phyloP scores from a whole-genome alignment of 2,113 vertebrate genomes.

The Sorex fumeus region DNA sequence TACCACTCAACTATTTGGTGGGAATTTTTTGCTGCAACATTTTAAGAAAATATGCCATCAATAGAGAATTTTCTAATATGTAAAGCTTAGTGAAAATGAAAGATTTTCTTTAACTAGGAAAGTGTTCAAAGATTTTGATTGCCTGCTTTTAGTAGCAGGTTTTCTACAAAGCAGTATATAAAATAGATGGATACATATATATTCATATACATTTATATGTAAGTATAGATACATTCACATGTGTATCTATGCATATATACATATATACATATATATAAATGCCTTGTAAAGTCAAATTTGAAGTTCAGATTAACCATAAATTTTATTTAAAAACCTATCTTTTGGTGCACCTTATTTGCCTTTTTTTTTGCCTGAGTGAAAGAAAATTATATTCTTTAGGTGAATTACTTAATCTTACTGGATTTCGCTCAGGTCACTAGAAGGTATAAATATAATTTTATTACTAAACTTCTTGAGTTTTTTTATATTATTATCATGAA shows the following conservation, averaged over 20 bases:
- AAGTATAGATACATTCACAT: no score
- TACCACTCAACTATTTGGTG: background rate
- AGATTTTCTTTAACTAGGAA: constrained; percentile 1
- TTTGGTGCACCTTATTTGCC: background rate
- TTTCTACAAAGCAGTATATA: background rate
- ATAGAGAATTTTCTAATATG: background rate
- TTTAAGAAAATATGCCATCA: background rate
- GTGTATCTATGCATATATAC: no score
- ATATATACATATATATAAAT: no score
- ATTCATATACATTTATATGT: no score
- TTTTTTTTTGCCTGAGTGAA: background rate
- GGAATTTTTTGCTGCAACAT: background rate
- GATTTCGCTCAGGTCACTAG: background rate
- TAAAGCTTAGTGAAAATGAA: constrained; percentile 58
- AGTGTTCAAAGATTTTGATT: background rate
- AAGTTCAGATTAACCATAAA: constrained; percentile 39
- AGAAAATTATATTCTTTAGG: background rate
- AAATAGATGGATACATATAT: no score
- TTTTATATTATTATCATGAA: background rate
- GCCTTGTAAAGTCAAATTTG: background rate
- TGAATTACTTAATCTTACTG: background rate
- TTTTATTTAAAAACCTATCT: background rate
- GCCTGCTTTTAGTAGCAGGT: background rate
- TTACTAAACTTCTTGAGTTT: background rate
- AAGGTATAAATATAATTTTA: background rate